phyloP scores from a whole-genome alignment of 1,140 invertebrate genomes.

The Aplysia californica region DNA sequence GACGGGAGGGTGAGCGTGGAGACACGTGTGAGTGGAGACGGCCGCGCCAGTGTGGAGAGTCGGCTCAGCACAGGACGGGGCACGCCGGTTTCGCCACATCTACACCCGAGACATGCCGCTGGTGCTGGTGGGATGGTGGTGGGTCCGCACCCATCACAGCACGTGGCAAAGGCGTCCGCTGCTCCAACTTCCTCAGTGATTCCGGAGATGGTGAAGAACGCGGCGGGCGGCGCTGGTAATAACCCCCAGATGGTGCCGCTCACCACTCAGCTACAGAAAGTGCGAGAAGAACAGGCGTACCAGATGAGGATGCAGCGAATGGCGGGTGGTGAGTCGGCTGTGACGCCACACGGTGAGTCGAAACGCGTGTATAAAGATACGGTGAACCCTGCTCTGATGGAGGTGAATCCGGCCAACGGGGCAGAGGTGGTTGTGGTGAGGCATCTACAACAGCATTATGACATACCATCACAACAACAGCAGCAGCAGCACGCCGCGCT shows the following conservation, averaged over 20 bases:
- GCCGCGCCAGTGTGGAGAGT: conserved; percentile 1
- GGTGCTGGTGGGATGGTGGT: neutral
- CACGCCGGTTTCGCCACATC: neutral
- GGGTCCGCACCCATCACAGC: too few species aligned
- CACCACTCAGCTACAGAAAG: conserved; percentile 23
- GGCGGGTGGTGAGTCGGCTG: neutral
- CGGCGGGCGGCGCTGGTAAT: neutral
- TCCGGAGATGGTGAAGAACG: conserved; percentile 2
- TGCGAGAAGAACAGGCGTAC: conserved; percentile 20
- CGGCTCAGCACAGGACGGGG: neutral
- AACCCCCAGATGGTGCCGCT: conserved; percentile 21
- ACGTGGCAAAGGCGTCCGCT: neutral
- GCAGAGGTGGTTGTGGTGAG: conserved; percentile 23
- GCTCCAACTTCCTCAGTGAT: neutral
- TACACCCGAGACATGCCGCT: neutral
- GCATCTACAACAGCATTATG: conserved; percentile 16
- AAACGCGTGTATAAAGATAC: conserved; percentile 6
- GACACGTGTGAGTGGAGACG: neutral
- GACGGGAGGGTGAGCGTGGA: neutral
- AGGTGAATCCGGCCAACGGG: neutral
- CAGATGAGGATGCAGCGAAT: conserved; percentile 23
- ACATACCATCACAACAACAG: neutral
- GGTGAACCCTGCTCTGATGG: neutral
- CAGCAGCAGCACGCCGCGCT: conserved; percentile 4
- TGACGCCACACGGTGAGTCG: neutral